phyloP scores from a whole-genome alignment of 1,140 invertebrate species.

The Bombus pyrosoma region DNA sequence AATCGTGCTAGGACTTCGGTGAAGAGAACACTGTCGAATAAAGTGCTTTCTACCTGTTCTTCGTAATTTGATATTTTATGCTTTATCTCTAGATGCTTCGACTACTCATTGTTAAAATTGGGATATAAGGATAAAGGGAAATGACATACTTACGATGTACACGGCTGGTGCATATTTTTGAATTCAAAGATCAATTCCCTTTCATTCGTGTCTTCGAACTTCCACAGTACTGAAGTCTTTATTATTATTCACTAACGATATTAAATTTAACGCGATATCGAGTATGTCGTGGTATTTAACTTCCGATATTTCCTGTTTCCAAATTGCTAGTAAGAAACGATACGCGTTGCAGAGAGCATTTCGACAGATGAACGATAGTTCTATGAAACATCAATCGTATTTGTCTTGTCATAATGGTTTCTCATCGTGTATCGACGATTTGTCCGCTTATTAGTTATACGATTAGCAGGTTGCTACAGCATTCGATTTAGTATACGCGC shows the following conservation, averaged over 20 bases:
- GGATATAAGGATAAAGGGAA: background rate
- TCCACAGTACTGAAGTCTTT: rapidly evolving
- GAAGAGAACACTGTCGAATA: too few relatives aligned
- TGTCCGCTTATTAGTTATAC: slow-evolving; percentile 35
- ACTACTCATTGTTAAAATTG: background rate
- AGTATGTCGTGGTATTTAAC: background rate
- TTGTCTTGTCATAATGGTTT: background rate
- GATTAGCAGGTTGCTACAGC: slow-evolving; percentile 42
- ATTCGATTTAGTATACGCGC: slow-evolving; percentile 65
- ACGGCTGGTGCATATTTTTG: background rate
- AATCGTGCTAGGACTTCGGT: background rate
- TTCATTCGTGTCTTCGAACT: background rate
- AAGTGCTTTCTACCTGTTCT: background rate
- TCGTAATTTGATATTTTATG: background rate
- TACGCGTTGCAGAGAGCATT: background rate
- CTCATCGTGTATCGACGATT: slow-evolving; percentile 7
- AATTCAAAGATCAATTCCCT: background rate
- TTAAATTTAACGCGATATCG: background rate
- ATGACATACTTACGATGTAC: background rate
- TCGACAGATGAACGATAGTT: background rate
- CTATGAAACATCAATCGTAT: background rate
- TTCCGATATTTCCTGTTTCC: background rate
- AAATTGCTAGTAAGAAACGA: background rate
- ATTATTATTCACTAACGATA: background rate
- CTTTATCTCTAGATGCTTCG: background rate